Evolutionary conservation across 2,113 vertebrate species (phyloP), one percentile per base, ranked within the genome.

Genomic region (Cheirogaleus medius): DNA sequence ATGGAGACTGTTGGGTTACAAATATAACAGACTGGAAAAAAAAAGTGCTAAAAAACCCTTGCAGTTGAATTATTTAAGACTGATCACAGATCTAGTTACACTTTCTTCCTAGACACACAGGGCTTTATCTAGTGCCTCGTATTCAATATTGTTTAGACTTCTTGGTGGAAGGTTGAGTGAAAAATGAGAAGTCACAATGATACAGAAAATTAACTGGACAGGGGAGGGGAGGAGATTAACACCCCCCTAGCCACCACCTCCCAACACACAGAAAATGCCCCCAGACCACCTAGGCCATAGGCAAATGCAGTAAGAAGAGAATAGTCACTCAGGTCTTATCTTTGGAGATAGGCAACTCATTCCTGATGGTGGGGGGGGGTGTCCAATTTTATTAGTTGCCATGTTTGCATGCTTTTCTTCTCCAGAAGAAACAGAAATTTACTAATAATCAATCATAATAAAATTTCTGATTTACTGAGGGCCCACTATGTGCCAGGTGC

Each of bases 11-110:
- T 74, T 94, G 89, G 96, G 95, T 93, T 98, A 93, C 74, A 98
- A 98, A 98, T 56, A 97, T 78, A 97, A 98, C 93, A 94, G 97
- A 77, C 97, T 98, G 98, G 98, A 98, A 98, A 97, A 94, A 93
- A 81, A 96, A 98, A 96, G 68, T 52, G 78, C 97, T 97, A 94
- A 94, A 96, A 94, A 90, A 7, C 80, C 84, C 87, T 54, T 5
- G 42, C 42, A 9, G 27, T 1, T 98, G 88, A 99, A 99, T 99
- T 98, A 99, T 99, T 99, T 92, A 99, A 89, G 29, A 83, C 25
- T 32, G 98, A 90, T 93, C 56, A 29, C 42, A 1, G 98, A 78
- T 98, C 97, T 56, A 10, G 89, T 98, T 98, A 98, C 97, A 4
- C 42, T 63, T 80, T 97, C 97, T 95, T 96, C 91, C 80, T 82